Base-by-base conservation (phyloP, 2,113 vertebrate species). In the Mystacornis crossleyi region DNA sequence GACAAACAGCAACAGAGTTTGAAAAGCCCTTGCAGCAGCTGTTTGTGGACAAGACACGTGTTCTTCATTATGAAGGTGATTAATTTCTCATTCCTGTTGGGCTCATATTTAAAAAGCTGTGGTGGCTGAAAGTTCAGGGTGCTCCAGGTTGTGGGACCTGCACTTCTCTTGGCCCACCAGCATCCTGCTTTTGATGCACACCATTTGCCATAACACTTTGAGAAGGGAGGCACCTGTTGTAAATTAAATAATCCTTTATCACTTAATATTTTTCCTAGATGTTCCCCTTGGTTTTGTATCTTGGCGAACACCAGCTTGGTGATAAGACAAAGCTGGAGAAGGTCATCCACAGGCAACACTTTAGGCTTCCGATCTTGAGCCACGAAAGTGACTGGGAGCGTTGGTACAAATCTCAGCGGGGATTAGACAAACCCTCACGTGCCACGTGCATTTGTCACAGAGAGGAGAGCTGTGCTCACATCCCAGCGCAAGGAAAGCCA, bases 151-250 rank as follows among this genome's bases (percentile, higher is more conserved):
- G n/a, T 0, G 1, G 61, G 45, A 86, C n/a, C 60, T 38, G 74
- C n/a, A 29, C 33, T 33, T 42, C 45, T 64, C 66, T 31, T 26
- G 33, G 15, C 38, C 21, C 69, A 54, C 24, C 26, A 61, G 18
- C 18, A 54, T 18, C 70, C 54, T 79, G 34, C 29, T 89, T 88
- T 54, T 70, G 50, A 60, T 36, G 24, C 29, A 36, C 50, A 23
- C n/a, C 12, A 5, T 34, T 66, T 0, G 0, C 48, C 3, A 1
- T 29, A 55, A 42, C 2, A 3, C 33, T 36, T 48, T 9, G 18
- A 83, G 45, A 81, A 89, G 25, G 45, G 74, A 78, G 19, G 54
- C 57, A 79, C 61, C n/a, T 2, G 1, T 6, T 24, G 10, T 23
- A 43, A 71, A 75, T 43, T 53, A 86, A 45, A 13, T 17, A 50